Evolutionary conservation across 2,113 vertebrate genomes (phyloP), one percentile per base, ranked within the genome.

Genomic region (Cervus canadensis): DNA sequence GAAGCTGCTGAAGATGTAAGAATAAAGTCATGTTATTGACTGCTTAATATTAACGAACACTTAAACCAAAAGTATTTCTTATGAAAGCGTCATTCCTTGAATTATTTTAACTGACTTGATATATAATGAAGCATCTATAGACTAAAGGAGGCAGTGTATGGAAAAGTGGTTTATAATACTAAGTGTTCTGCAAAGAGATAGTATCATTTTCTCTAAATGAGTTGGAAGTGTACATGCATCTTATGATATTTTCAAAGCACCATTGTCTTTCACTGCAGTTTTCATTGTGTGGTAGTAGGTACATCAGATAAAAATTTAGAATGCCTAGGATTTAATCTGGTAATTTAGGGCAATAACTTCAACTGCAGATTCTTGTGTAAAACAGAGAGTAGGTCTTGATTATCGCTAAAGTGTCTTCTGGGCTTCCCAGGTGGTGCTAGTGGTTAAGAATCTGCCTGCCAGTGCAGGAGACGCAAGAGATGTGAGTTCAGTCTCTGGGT

Each of bases 321-420:
- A 48, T 25, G 59, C 57, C 17, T 64, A 60, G 64, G 28, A 88
- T 71, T 95, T 89, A 81, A 79, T 60, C 50, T 88, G 82, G 67
- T 94, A 50, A 85, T 19, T 71, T 74, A 40, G 26, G 40, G 26
- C 36, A 89, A 86, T 33, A 6, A 95, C 62, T 87, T 64, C 52
- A 85, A 57, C 36, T 82, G 88, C 16, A 84, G 84, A 57, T 89
- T 89, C 67, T 89, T 96, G 26, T 82, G 30, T 92, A 94, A 96
- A 86, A 89, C 26, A 74, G 45, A 62, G 30, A 62, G n/a, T 86
- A 60, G 60, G 56, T 76, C 45, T 82, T 12, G 26, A 76, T 62
- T 89, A 50, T 57, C 26, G 62, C 64, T 94, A 74, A 50, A 85
- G 23, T 30, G 45, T 14, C 50, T 60, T 91, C 54, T 6, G 16